These are phyloP conservation scores for Sterrhoptilus dennistouni DNA, from an alignment of 2,113 vertebrate species.

Conservation along the genomic window DNA sequence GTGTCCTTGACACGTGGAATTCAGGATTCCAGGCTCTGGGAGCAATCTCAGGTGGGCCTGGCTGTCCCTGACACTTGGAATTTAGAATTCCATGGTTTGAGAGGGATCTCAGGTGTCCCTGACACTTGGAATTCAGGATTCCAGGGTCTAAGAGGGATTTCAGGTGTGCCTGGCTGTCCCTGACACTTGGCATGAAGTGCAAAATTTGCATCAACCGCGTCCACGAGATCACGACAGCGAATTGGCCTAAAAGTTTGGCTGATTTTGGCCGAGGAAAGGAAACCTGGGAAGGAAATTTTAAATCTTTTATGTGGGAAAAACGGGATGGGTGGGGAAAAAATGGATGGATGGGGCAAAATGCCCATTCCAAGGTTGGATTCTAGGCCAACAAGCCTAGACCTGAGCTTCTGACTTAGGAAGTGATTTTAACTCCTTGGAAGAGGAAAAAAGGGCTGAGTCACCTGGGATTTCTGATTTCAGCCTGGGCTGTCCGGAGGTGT, in stretches of 20 bases:
- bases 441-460: no score
- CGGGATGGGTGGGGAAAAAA: not conserved
- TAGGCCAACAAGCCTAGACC: no score
- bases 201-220: fast-evolving
- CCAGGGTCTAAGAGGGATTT: not conserved
- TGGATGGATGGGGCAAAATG: no score
- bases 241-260: fast-evolving
- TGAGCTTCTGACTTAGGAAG: no score
- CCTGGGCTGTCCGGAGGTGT: no score
- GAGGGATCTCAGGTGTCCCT: no score
- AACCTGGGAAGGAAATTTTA: not conserved
- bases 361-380: no score
- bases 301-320: fast-evolving
- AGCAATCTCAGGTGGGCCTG: not conserved
- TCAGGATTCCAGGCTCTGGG: not conserved
- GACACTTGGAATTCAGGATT: not conserved
- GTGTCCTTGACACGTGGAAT: not conserved
- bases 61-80: not conserved
- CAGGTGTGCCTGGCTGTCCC: not conserved
- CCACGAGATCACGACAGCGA: fast-evolving
- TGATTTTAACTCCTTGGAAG: no score
- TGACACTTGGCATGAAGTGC: no score
- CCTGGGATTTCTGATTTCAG: no score
- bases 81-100: no score
- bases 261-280: not conserved